These are phyloP conservation scores for Corythaeola cristata DNA, from an alignment of 2,113 vertebrate species.

Conservation along the genomic window DNA sequence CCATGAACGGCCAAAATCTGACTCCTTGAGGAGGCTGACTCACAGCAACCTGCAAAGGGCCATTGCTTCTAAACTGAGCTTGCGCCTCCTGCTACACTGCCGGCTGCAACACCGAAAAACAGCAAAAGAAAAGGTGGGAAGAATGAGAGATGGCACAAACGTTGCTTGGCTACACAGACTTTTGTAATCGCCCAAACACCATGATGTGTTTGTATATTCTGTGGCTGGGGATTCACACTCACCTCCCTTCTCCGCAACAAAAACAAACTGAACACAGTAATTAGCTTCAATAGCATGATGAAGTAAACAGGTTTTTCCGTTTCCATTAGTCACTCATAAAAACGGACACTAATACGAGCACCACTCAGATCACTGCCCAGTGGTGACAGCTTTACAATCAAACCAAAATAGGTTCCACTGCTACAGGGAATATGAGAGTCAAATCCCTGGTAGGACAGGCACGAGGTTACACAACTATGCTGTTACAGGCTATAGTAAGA, in stretches of 20 bases:
- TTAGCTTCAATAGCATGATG: not conserved
- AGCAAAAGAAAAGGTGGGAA: not conserved
- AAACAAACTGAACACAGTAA: not conserved
- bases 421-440: not conserved
- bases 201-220: not conserved
- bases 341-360: not conserved
- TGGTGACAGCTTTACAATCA: not conserved
- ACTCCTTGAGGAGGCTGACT: not conserved
- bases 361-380: not conserved
- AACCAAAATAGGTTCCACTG: not conserved
- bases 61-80: not conserved
- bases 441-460: not conserved
- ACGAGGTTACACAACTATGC: not conserved
- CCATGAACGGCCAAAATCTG: not conserved
- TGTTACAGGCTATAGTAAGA: not conserved
- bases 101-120: not conserved
- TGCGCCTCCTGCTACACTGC: not conserved
- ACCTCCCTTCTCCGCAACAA: not conserved
- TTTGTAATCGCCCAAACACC: not conserved
- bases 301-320: not conserved
- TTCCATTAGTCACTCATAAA: constrained; percentile 10
- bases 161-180: not conserved
- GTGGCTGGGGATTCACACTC: not conserved
- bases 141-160: not conserved
- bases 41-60: rapidly evolving